Base-by-base conservation (phyloP, 2,113 vertebrate genomes). In the Calidris pygmaea region DNA sequence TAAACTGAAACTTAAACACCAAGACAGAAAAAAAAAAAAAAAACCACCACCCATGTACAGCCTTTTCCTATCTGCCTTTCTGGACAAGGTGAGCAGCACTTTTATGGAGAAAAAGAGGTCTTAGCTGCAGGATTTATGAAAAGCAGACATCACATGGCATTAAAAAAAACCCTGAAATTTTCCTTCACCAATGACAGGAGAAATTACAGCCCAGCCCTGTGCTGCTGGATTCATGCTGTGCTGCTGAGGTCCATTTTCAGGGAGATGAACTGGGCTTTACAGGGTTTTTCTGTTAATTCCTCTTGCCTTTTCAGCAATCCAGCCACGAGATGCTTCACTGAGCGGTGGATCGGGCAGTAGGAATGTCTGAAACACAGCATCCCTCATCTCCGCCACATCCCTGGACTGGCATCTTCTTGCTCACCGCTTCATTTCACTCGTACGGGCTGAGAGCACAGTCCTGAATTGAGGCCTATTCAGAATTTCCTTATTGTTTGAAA, bases 341-440 rank as follows among this genome's bases (percentile, higher is more conserved):
- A 48, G 32, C 3, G 1, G 56, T 26, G 9, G 20, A 39, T 41
- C 1, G 4, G 37, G 27, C 17, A 53, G 55, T 48, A 53, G 59
- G 34, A 75, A 22, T 82, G 27, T 22, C 48, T 9, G 7, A 68
- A 67, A 67, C 7, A 34, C 48, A 47, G 35, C 43, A 58, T n/a
- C 50, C 22, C 12, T 7, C 17, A 1, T 17, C 1, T 0, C 20
- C 9, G 1, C 47, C 7, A 0, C 1, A 1, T 27, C 88, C 8
- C 75, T 74, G 21, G n/a, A 52, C 55, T 81, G 41, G 4, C n/a
- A 56, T 58, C 43, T 74, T 93, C 50, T n/a, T 84, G 26, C 41
- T 90, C 14, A 37, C 29, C 5, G 1, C 23, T 74, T 73, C n/a
- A 10, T 87, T 95, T 73, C 35, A 50, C 32, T 73, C 5, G 2